Evolutionary conservation across 2,888 invertebrate species (phyloP).

Genomic region (Oithona nana): DNA sequence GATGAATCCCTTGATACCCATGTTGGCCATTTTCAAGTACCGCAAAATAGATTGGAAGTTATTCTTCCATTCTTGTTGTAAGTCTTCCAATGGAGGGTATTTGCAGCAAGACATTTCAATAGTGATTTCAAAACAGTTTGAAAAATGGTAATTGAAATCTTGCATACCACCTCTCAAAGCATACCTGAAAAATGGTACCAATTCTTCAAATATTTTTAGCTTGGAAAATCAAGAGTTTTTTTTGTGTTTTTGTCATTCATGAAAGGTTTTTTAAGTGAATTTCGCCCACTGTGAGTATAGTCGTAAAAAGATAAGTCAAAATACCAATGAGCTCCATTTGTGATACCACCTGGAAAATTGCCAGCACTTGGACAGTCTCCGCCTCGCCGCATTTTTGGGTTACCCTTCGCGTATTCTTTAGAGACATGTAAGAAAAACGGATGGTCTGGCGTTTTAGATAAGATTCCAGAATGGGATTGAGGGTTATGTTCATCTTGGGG

Average conservation of each 20-base stretch:
- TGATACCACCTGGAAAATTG: constrained; percentile 64
- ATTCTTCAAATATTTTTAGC: too few relatives aligned
- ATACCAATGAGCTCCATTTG: constrained; percentile 93
- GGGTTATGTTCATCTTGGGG: background rate
- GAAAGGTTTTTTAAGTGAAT: background rate
- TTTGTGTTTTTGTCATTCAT: background rate
- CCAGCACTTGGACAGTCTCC: constrained; percentile 41
- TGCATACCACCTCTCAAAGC: constrained; percentile 66
- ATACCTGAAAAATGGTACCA: constrained; percentile 34
- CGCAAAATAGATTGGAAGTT: constrained; percentile 53
- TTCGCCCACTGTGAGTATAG: too few relatives aligned
- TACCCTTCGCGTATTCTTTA: background rate
- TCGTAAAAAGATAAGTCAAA: too few relatives aligned
- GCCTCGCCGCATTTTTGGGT: background rate
- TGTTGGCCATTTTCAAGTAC: constrained; percentile 32
- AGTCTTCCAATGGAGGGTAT: constrained; percentile 37
- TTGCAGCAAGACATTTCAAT: constrained; percentile 68
- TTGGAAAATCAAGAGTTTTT: too few relatives aligned
- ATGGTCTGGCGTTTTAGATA: background rate
- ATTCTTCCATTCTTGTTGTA: constrained; percentile 51
- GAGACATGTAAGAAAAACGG: background rate
- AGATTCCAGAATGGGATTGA: background rate
- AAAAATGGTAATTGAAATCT: constrained; percentile 68
- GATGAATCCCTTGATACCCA: background rate
- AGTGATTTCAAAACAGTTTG: constrained; percentile 70